Percentiles rank a stretch among this genome's conserved stretches.
Evolutionary conservation across 2,113 vertebrate species (phyloP).

Genomic region (Nibea coibor): DNA sequence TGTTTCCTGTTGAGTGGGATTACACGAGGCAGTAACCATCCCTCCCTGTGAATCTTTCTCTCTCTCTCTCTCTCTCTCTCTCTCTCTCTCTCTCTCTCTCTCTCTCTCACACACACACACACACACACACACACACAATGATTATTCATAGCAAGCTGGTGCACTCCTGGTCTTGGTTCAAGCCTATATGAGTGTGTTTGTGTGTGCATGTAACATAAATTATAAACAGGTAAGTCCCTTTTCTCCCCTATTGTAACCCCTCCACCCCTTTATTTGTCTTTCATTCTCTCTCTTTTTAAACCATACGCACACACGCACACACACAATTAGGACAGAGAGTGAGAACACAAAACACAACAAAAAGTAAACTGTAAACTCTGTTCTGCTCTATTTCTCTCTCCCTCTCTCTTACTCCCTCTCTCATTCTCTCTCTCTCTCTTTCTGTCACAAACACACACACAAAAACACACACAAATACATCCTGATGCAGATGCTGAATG

Average conservation of each 20-base stretch:
- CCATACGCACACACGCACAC: too few relatives aligned
- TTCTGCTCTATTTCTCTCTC: constrained; percentile 4
- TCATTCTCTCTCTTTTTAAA: neutral
- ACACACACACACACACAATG: constrained; percentile 47
- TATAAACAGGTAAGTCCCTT: constrained; percentile 36
- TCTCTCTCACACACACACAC: constrained; percentile 16
- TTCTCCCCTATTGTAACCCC: constrained; percentile 9
- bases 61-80: neutral
- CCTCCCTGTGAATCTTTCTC: constrained; percentile 41
- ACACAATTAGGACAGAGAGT: constrained; percentile 8
- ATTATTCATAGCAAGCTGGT: constrained; percentile 81
- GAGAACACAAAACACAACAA: neutral
- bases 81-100: neutral
- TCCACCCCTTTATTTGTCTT: constrained; percentile 21
- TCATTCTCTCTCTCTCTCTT: neutral
- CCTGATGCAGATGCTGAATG: neutral
- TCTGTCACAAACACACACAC: neutral
- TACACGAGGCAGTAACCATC: constrained; percentile 55
- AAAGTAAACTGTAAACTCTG: constrained; percentile 4
- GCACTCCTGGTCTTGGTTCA: constrained; percentile 58
- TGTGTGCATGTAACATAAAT: constrained; percentile 44
- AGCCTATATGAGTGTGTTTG: constrained; percentile 25
- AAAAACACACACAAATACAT: neutral
- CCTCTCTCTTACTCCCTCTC: neutral
- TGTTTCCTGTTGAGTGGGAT: constrained; percentile 72